Evolutionary conservation across 92 coral and sea anemone genomes (phyloP).

Genomic region (Actinernus sp.): DNA sequence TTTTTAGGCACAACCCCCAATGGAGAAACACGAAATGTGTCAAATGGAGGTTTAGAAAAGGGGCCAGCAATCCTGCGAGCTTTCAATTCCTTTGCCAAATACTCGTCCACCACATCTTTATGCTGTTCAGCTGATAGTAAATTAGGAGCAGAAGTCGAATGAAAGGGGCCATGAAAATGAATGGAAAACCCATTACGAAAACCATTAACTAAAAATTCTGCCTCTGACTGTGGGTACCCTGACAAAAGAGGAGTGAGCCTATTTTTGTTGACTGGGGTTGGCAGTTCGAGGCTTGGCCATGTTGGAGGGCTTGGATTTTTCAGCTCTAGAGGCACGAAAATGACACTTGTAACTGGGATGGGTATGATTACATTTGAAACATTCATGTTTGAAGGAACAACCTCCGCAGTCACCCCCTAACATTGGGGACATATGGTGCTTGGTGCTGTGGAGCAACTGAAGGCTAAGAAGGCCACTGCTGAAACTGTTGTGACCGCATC

Average conservation of each 20-base stretch:
- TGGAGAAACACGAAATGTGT: conserved; percentile 16
- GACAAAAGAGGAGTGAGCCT: conserved; percentile 25
- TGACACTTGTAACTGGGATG: too few species aligned
- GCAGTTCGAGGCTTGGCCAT: too few species aligned
- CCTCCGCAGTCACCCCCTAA: too few species aligned
- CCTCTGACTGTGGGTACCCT: conserved; percentile 16
- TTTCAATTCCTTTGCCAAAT: conserved; percentile 21
- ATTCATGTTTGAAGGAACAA: too few species aligned
- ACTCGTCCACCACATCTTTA: conserved; percentile 2
- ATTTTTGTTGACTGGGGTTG: conserved; percentile 26
- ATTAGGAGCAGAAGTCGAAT: conserved; percentile 4
- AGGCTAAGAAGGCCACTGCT: too few species aligned
- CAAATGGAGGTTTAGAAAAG: conserved; percentile 23
- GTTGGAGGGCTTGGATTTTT: too few species aligned
- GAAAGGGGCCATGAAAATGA: conserved; percentile 39
- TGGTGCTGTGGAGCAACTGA: too few species aligned
- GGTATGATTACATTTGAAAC: too few species aligned
- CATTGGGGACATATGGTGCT: too few species aligned
- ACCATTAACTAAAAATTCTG: conserved; percentile 7
- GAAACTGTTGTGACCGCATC: conserved; percentile 44
- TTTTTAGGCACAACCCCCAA: conserved; percentile 31
- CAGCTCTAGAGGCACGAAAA: too few species aligned
- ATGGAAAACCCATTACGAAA: conserved; percentile 17
- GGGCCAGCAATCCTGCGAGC: conserved; percentile 28
- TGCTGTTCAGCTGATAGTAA: conserved; percentile 19